Base-by-base conservation (phyloP, 2,888 invertebrate species). In the Tipula helvola region DNA sequence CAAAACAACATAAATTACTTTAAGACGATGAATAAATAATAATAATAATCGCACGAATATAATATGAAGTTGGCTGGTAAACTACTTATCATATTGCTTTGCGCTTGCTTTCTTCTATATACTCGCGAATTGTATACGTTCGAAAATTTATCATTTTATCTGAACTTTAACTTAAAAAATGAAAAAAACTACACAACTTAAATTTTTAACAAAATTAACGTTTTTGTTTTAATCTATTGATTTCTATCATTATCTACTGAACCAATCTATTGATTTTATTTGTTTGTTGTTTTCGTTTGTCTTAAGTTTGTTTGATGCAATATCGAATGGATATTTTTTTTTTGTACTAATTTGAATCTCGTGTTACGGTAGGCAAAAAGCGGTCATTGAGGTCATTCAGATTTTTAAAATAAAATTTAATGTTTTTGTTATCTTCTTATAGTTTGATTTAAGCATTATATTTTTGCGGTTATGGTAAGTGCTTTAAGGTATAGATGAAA, bases 321-420 rank as follows among this genome's bases (percentile, higher is more conserved):
- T 71, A 12, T 18, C 71, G 71, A 71, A 28, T 18, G 71, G 28
- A 71, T 71, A 57, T 71, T 52, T n/a, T 52, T 52, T 16, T 71
- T 71, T 71, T 84, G n/a, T 39, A 85, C 85, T 85, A 85, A 85
- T 85, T 85, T 85, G 85, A 85, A 85, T 85, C 44, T 85, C 44
- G 10, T 85, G 85, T 85, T 85, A 85, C 44, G 85, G 85, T 44
- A 85, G 44, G 85, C 39, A 42, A 85, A 71, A 71, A 3, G 28
- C 42, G 85, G 85, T 85, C 85, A 85, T 44, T 44, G 44, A 28
- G 85, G 85, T 85, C 44, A 85, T 85, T 44, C 85, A n/a, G 84
- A 84, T 84, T 39, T 84, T 39, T 39, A 39, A 39, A 39, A n/a
- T 16, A 39, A 84, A 84, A 84, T 16, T 39, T 84, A 84, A 84